Evolutionary conservation across 2,113 vertebrate genomes (phyloP).

Genomic region (Serinus canaria): DNA sequence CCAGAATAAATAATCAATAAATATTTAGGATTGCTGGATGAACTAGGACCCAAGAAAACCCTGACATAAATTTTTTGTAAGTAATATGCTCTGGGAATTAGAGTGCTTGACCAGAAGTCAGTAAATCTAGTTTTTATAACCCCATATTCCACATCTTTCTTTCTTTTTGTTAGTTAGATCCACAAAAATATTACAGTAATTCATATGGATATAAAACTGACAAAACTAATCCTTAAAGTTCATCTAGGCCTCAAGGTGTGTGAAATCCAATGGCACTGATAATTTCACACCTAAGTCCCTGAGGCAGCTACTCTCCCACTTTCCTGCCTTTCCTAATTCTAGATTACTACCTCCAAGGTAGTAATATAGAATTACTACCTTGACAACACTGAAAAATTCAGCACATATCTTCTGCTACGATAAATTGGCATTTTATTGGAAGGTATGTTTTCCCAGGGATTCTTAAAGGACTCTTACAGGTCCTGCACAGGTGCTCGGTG

Average conservation of each 20-base stretch:
- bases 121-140: background rate
- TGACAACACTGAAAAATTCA: background rate
- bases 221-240: background rate
- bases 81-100: background rate
- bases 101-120: background rate
- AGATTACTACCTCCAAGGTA: too few species aligned
- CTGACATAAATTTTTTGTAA: background rate
- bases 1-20: background rate
- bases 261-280: background rate
- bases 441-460: background rate
- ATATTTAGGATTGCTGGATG: background rate
- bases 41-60: background rate
- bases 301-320: background rate
- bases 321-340: background rate
- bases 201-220: background rate
- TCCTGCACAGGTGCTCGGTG: background rate
- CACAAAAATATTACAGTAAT: background rate
- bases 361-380: background rate
- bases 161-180: too few species aligned
- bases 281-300: background rate
- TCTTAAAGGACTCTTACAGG: background rate
- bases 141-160: background rate
- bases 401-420: background rate
- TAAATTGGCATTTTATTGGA: background rate
- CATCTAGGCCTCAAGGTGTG: background rate